Conservation (phyloP, 2,888 invertebrate genomes). For the Ennomos fuscantarius region DNA sequence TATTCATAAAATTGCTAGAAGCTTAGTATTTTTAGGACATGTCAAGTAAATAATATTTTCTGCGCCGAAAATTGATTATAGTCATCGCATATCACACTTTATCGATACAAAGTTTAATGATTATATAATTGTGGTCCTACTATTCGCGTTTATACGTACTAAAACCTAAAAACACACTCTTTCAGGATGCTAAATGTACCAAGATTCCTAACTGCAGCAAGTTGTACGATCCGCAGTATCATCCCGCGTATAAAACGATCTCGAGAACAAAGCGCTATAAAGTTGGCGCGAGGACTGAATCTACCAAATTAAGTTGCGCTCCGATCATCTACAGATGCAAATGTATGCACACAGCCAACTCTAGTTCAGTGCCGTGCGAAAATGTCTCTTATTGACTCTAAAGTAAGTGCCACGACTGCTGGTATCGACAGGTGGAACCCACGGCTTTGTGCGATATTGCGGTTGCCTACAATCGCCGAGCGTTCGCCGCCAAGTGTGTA, state of each 20-base stretch:
- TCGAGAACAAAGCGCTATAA: slow-evolving; percentile 23
- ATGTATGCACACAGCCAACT: slow-evolving; percentile 38
- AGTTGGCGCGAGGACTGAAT: slow-evolving; percentile 39
- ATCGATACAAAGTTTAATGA: too few relatives aligned
- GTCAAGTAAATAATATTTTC: too few relatives aligned
- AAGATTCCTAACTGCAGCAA: neutral
- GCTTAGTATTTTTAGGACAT: too few relatives aligned
- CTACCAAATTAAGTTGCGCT: slow-evolving; percentile 48
- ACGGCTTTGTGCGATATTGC: slow-evolving; percentile 15
- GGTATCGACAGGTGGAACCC: slow-evolving; percentile 26
- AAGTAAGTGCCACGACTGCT: slow-evolving; percentile 6
- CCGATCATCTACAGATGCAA: slow-evolving; percentile 46
- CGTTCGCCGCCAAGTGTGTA: slow-evolving; percentile 27
- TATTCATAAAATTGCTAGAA: too few relatives aligned
- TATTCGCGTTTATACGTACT: too few relatives aligned
- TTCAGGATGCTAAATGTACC: neutral
- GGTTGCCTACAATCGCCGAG: slow-evolving; percentile 12
- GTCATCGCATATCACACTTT: too few relatives aligned
- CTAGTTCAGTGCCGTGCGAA: slow-evolving; percentile 3
- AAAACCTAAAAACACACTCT: neutral
- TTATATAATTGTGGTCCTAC: too few relatives aligned
- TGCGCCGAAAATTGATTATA: too few relatives aligned
- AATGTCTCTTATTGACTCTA: slow-evolving; percentile 5
- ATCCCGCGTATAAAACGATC: slow-evolving; percentile 8
- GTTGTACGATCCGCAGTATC: neutral